These are phyloP conservation scores for Atherinosoma microstoma DNA, from an alignment of 2,797 vertebrate species.

Conservation along the genomic window DNA sequence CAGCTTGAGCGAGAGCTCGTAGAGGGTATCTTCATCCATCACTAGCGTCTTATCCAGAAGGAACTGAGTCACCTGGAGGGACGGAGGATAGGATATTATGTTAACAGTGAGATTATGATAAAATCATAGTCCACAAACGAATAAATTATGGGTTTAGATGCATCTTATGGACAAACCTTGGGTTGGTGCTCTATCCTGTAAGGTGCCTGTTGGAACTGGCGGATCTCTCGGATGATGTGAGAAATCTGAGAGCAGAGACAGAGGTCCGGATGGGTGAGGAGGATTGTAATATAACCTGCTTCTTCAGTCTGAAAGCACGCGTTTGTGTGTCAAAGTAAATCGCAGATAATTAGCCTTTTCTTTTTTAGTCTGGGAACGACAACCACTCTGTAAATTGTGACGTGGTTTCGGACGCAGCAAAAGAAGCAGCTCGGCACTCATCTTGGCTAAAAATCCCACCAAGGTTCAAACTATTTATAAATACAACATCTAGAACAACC, in stretches of 20 bases:
- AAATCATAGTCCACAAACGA: accelerated
- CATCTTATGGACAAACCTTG: constrained; percentile 82
- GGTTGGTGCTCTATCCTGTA: constrained; percentile 96
- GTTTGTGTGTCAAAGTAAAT: no score
- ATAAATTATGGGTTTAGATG: background rate
- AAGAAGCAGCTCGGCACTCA: no score
- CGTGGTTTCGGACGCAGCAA: no score
- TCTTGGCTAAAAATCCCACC: no score
- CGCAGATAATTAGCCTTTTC: no score
- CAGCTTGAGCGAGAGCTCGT: constrained; percentile 93
- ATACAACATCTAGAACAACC: no score
- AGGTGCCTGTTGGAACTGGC: constrained; percentile 95
- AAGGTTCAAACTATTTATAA: no score
- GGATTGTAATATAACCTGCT: background rate
- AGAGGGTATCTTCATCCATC: constrained; percentile 96
- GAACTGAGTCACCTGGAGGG: constrained; percentile 92
- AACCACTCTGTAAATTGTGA: no score
- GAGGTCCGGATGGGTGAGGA: background rate
- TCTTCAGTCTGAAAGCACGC: no score
- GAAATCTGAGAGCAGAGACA: constrained; percentile 87
- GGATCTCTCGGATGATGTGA: constrained; percentile 96
- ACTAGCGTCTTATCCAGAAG: constrained; percentile 93
- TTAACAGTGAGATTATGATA: no score
- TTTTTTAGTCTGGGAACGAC: no score
- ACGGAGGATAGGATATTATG: background rate